Evolutionary conservation across 2,113 vertebrate genomes (phyloP).

Genomic region (Gobio gobio): DNA sequence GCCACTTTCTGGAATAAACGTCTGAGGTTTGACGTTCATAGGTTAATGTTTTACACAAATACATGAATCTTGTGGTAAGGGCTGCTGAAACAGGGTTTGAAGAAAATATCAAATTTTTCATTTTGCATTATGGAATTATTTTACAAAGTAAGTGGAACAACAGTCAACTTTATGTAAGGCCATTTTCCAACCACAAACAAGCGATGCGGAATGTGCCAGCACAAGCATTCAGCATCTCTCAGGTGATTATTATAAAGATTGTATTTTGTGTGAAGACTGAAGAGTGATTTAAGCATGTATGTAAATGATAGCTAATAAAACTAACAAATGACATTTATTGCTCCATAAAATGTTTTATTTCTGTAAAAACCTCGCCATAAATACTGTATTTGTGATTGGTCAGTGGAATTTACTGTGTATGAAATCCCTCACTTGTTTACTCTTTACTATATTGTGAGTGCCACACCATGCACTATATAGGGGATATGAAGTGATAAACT

Average conservation of each 20-base stretch:
- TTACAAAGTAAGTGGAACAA: background rate
- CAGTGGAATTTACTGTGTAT: background rate
- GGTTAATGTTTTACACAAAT: background rate
- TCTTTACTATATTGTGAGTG: background rate
- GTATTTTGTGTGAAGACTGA: background rate
- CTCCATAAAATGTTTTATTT: background rate
- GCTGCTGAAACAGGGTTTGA: background rate
- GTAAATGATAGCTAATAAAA: background rate
- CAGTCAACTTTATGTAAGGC: background rate
- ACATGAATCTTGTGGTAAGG: background rate
- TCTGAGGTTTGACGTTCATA: background rate
- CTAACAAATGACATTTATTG: background rate
- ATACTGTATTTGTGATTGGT: background rate
- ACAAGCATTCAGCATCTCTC: background rate
- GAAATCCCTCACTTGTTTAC: background rate
- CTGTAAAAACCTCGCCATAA: background rate
- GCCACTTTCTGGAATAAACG: background rate
- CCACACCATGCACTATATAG: background rate
- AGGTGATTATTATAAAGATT: background rate
- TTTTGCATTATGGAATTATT: background rate
- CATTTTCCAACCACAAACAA: background rate
- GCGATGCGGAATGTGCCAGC: background rate
- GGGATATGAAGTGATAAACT: background rate
- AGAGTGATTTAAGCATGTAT: background rate
- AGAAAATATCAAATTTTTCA: background rate